These are phyloP conservation scores for Amiota communis DNA, from an alignment of 2,888 invertebrate species.

Conservation along the genomic window DNA sequence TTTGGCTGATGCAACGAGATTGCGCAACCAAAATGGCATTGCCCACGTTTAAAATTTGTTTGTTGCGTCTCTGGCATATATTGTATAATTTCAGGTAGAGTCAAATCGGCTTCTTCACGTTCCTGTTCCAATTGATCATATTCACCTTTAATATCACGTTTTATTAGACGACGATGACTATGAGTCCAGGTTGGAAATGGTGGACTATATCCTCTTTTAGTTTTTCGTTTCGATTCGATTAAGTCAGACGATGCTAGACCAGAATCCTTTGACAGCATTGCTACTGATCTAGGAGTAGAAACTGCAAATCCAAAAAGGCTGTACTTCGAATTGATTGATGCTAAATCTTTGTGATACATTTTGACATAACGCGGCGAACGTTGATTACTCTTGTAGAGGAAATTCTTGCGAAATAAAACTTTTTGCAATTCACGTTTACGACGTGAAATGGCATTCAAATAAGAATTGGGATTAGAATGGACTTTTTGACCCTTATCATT, in stretches of 20 bases:
- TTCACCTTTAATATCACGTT: conserved; percentile 71
- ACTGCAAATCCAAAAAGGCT: conserved; percentile 38
- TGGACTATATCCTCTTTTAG: conserved; percentile 45
- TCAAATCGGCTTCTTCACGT: conserved; percentile 60
- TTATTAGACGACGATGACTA: conserved; percentile 49
- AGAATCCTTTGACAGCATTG: neutral
- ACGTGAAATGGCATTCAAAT: conserved; percentile 52
- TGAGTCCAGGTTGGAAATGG: conserved; percentile 39
- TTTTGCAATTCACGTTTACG: conserved; percentile 61
- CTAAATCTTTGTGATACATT: conserved; percentile 59
- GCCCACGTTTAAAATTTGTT: conserved; percentile 64
- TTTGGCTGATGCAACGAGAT: neutral
- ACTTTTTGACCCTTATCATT: neutral
- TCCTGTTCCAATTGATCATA: conserved; percentile 68
- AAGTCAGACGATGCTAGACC: neutral
- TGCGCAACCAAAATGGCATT: conserved; percentile 61
- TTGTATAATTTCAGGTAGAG: conserved; percentile 71
- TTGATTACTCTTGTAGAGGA: conserved; percentile 47
- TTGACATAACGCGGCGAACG: conserved; percentile 61
- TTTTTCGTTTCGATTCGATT: conserved; percentile 50
- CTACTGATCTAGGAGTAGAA: neutral
- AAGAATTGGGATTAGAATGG: too few relatives aligned
- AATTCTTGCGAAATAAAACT: conserved; percentile 50
- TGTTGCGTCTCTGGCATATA: conserved; percentile 70
- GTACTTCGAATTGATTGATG: conserved; percentile 40